Conservation (phyloP, 2,888 invertebrate genomes). For the Luperina nickerlii region DNA sequence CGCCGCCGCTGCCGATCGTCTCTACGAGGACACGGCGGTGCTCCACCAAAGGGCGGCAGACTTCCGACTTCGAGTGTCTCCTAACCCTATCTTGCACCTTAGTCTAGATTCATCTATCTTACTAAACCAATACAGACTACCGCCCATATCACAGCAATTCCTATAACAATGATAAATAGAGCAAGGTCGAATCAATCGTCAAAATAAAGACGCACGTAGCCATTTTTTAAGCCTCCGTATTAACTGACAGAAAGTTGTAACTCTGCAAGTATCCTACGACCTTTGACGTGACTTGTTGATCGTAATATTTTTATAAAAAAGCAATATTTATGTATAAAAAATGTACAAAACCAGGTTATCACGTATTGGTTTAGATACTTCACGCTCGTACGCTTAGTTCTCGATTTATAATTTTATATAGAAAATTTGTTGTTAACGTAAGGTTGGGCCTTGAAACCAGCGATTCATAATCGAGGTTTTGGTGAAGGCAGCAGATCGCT, state of each 20-base stretch:
- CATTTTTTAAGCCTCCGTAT: constrained; percentile 60
- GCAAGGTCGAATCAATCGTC: constrained; percentile 58
- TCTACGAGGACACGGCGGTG: no score
- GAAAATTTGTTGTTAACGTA: constrained; percentile 55
- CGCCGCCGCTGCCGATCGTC: no score
- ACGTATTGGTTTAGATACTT: constrained; percentile 68
- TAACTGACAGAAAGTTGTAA: constrained; percentile 44
- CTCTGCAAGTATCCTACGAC: constrained; percentile 40
- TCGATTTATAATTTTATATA: constrained; percentile 61
- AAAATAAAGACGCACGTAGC: constrained; percentile 64
- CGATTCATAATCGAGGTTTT: constrained; percentile 22
- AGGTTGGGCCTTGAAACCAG: constrained; percentile 52
- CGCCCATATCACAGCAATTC: constrained; percentile 34
- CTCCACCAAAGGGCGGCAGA: no score
- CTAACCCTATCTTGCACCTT: background rate
- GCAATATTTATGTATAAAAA: constrained; percentile 43
- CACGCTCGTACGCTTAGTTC: constrained; percentile 73
- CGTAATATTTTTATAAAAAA: constrained; percentile 57
- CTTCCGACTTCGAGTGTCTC: no score
- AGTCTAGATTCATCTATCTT: constrained; percentile 22
- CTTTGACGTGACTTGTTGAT: constrained; percentile 65
- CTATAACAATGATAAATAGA: constrained; percentile 53
- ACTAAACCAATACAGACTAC: constrained; percentile 11
- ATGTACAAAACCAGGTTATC: constrained; percentile 67
- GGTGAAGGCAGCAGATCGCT: constrained; percentile 28